Conservation (phyloP, 2,797 vertebrate genomes). For the Pachyuromys duprasi region DNA sequence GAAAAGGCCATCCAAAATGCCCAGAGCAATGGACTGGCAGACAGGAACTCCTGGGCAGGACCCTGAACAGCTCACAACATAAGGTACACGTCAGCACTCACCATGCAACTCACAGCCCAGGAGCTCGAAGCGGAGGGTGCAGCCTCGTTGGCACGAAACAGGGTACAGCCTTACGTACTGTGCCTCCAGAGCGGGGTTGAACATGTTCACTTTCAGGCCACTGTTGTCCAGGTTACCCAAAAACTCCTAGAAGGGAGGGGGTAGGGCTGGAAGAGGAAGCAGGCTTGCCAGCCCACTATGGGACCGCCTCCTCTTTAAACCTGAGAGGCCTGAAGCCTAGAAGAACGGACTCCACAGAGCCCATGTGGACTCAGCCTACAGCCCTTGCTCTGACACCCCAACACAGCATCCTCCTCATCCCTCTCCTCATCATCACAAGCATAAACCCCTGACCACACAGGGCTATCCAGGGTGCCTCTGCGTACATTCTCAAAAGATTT, state of each 20-base stretch:
- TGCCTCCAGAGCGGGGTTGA: constrained; percentile 91
- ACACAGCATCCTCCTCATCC: too few species aligned
- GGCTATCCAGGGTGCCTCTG: not conserved
- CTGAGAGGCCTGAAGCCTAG: not conserved
- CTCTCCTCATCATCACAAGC: not conserved
- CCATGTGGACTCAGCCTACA: not conserved
- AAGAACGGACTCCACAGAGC: not conserved
- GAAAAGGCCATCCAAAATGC: not conserved
- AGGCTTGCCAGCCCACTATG: not conserved
- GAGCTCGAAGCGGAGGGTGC: constrained; percentile 97
- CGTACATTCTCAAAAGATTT: not conserved
- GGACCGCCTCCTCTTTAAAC: not conserved
- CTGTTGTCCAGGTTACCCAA: constrained; percentile 93
- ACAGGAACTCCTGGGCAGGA: not conserved
- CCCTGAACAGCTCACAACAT: not conserved
- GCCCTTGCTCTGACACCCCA: not conserved
- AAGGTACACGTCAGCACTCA: constrained; percentile 84
- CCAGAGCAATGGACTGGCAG: not conserved
- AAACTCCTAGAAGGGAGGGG: constrained; percentile 89
- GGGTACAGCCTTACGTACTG: constrained; percentile 95
- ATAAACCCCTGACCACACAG: not conserved
- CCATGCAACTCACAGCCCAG: constrained; percentile 96
- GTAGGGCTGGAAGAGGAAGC: not conserved
- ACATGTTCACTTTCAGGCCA: constrained; percentile 91
- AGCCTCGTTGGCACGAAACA: constrained; percentile 91